Conservation (phyloP, 2,113 vertebrate species). For the Actinemys pallida region DNA sequence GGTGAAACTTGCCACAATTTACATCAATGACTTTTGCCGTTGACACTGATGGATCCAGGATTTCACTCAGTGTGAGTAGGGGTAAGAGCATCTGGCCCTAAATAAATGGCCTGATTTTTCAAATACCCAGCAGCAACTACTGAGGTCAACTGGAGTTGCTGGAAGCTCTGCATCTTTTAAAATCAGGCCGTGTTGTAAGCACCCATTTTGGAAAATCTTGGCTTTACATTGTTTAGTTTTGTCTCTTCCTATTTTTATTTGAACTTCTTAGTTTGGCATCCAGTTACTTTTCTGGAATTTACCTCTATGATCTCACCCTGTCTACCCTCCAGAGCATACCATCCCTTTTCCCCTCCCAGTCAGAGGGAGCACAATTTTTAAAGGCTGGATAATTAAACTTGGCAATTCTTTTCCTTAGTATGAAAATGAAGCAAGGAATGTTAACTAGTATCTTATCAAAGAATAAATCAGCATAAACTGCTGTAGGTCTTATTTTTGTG, state of each 20-base stretch:
- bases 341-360: background rate
- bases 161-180: background rate
- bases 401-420: background rate
- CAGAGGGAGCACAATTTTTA: background rate
- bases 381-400: background rate
- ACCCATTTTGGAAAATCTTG: background rate
- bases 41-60: rapidly evolving
- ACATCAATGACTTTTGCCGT: background rate
- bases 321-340: background rate
- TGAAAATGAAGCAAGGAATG: background rate
- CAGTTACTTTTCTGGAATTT: background rate
- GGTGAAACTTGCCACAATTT: background rate
- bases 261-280: background rate
- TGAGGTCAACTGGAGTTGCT: background rate
- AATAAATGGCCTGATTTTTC: background rate
- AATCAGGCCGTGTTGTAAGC: rapidly evolving
- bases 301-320: background rate
- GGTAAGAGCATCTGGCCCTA: background rate
- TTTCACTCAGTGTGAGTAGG: background rate
- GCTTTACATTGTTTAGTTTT: background rate
- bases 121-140: background rate
- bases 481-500: background rate
- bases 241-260: background rate
- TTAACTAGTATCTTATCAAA: background rate
- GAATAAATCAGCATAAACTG: background rate